Evolutionary conservation across 2,888 invertebrate species (phyloP).

Genomic region (Beris chalybata): DNA sequence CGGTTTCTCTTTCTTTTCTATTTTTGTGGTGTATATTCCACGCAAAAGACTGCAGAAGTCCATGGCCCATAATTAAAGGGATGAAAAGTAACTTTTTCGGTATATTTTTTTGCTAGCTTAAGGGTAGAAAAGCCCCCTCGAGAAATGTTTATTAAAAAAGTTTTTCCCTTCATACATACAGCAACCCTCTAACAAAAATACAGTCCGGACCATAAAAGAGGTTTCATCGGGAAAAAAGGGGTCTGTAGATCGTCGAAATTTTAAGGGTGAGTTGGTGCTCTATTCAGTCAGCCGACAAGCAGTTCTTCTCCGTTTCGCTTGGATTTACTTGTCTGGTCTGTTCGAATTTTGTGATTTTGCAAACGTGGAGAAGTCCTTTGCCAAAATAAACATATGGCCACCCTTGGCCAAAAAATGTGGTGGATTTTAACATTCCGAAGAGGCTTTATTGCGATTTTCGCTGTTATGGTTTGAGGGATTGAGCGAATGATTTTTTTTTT

Average conservation of each 20-base stretch:
- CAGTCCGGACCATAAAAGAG: constrained; percentile 3
- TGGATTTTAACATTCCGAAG: constrained; percentile 5
- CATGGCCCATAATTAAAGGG: constrained; percentile 35
- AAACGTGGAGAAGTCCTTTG: constrained; percentile 2
- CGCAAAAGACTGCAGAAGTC: not conserved
- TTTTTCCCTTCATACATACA: constrained; percentile 1
- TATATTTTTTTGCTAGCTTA: constrained; percentile 24
- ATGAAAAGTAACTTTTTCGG: constrained; percentile 36
- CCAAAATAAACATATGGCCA: constrained; percentile 20
- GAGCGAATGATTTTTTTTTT: not conserved
- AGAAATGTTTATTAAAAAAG: constrained; percentile 33
- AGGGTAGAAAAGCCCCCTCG: constrained; percentile 25
- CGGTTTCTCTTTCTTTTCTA: not conserved
- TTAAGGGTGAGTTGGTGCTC: not conserved
- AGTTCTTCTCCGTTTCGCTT: not conserved
- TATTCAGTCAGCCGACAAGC: not conserved
- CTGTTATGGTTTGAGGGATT: no score
- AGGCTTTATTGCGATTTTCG: not conserved
- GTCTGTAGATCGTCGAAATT: not conserved
- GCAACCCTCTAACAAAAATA: no score
- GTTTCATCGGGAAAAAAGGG: not conserved
- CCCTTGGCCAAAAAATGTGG: not conserved
- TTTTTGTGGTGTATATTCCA: constrained; percentile 17
- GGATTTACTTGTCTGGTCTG: constrained; percentile 15
- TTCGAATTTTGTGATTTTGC: constrained; percentile 1